Percentiles rank a stretch among this genome's conserved stretches.
phyloP scores from a whole-genome alignment of 2,888 invertebrate genomes.

The Noctua fimbriata region DNA sequence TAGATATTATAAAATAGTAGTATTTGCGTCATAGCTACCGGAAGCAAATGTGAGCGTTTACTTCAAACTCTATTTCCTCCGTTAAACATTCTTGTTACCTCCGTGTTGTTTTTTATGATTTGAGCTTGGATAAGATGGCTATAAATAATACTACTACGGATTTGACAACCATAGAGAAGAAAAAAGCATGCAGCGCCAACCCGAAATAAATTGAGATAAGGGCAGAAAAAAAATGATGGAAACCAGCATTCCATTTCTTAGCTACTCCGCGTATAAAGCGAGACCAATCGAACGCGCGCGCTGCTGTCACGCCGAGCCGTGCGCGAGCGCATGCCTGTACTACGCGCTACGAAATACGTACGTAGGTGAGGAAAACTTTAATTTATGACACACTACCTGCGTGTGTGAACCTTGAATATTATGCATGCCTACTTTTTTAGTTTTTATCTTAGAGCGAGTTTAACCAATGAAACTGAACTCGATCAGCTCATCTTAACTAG shows the following conservation, averaged over 20 bases:
- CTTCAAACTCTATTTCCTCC: background rate
- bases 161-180: background rate
- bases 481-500: background rate
- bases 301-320: conserved; percentile 56
- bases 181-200: background rate
- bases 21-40: background rate
- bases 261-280: conserved; percentile 65
- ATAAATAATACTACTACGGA: background rate
- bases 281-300: conserved; percentile 76
- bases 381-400: conserved; percentile 14
- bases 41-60: background rate
- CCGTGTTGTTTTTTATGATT: background rate
- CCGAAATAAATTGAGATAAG: background rate
- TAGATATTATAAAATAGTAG: too few relatives aligned
- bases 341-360: conserved; percentile 49
- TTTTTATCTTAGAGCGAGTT: background rate
- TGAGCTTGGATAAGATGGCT: background rate
- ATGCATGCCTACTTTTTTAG: background rate
- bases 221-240: background rate
- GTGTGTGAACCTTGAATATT: background rate
- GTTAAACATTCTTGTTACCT: background rate
- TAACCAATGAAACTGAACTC: background rate
- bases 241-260: conserved; percentile 3
- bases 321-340: conserved; percentile 53
- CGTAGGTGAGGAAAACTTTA: conserved; percentile 46